Base-by-base conservation (phyloP, 2,113 vertebrate genomes). In the Sterrhoptilus dennistouni region DNA sequence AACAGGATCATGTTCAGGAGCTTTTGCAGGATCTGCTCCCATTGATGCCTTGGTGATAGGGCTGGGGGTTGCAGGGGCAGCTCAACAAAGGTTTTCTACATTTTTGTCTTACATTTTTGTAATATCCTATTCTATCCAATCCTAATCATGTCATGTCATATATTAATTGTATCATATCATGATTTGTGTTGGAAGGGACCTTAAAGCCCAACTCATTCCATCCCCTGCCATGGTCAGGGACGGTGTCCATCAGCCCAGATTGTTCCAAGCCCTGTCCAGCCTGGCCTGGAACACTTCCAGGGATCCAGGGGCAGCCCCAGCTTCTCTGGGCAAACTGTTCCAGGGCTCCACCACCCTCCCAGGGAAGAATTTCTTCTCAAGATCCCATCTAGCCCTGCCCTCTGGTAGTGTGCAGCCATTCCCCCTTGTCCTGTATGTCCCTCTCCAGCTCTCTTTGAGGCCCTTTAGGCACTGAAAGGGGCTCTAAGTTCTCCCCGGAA, bases 221-320 rank as follows among this genome's bases (percentile, higher is more conserved):
- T 1, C 7, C 16, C 5, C 2, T 52, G 27, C 44, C 27, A 24
- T 14, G 42, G 31, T 2, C 52, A 81, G 35, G 33, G 19, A 59
- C 33, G 25, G 2, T 2, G 66, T 2, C 36, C 44, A 66, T 7
- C 1, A 0, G 0, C 44, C 52, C 44, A 74, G 28, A 12, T 0
- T 59, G 15, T 52, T 82, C 33, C 59, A 59, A 52, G 5, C 18
- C 36, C 12, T 0, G 0, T 74, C 52, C 53, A 38, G 0, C 12
- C 7, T 21, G 45, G 5, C 15, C 33, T 59, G 0, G 77, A 0
- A 24, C 28, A 22, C 28, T 45, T 5, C 28, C 53, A 89, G 38
- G 20, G 16, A 45, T 45, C 25, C 47, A 50, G 60, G 16, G 1
- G 6, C 45, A 53, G 28, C 45, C 28, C 10, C 53, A 68, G 20